A percentile compares a stretch with the other conserved stretches of the same genome.
phyloP scores from a whole-genome alignment of 2,888 invertebrate species.

The Diarsia brunnea region DNA sequence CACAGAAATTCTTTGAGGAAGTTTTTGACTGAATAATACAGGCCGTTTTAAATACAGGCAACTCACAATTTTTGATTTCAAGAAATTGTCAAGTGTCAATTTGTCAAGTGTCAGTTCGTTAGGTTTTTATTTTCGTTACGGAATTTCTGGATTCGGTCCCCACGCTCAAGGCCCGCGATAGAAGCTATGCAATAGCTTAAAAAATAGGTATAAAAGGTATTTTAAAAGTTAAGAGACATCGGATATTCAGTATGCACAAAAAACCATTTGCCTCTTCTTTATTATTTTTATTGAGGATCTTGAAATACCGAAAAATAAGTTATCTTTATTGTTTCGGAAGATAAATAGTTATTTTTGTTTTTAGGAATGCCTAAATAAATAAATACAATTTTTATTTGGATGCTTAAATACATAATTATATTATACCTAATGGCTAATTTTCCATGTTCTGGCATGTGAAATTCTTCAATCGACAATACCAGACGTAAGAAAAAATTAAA shows the following conservation, averaged over 20 bases:
- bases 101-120: too few relatives aligned
- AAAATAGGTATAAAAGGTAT: too few relatives aligned
- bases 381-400: not conserved
- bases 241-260: not conserved
- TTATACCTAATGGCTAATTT: not conserved
- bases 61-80: too few relatives aligned
- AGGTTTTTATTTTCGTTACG: too few relatives aligned
- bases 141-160: too few relatives aligned
- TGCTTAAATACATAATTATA: not conserved
- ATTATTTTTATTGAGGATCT: not conserved
- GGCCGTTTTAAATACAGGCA: too few relatives aligned
- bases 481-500: not conserved
- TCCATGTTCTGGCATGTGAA: not conserved
- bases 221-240: not conserved
- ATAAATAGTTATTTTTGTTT: not conserved
- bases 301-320: not conserved
- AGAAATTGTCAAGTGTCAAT: too few relatives aligned
- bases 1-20: too few relatives aligned
- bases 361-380: slow-evolving; percentile 10
- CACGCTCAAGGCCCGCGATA: too few relatives aligned
- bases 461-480: not conserved
- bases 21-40: too few relatives aligned
- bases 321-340: not conserved
- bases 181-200: too few relatives aligned
- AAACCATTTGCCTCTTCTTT: not conserved